Base-by-base conservation (phyloP, 1,140 invertebrate genomes). In the Parapsyche elsis region DNA sequence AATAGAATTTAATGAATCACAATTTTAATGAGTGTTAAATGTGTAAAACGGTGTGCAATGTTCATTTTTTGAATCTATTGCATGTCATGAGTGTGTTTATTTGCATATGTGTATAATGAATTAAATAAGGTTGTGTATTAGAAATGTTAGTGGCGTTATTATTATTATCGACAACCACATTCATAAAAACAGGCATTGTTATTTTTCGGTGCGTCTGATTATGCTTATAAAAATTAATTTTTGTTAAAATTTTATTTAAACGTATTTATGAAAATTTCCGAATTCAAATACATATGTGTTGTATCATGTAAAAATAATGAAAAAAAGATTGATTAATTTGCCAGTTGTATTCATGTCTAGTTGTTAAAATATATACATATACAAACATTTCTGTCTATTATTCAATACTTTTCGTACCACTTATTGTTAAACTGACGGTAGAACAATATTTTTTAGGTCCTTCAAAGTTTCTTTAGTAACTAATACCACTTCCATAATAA, bases 271-370 rank as follows among this genome's bases (percentile, higher is more conserved):
- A 19, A 79, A 23, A 74, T 79, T 30, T 5, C 12, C 23, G 53
- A 77, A 57, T 46, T 73, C 21, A 57, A 67, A 1, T 75, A n/a
- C n/a, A n/a, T n/a, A 49, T 57, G 24, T 45, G 30, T 79, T 83
- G 81, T 83, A 83, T 83, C 80, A 83, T 75, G 21, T 79, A 75
- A 75, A 77, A 78, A 81, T 19, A 53, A 53, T 19, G 19, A 19
- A 38, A 38, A 38, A 38, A 26, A 70, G 81, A 70, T 30, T 46
- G 49, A 53, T 79, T 83, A 7, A 71, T 83, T 83, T 83, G 79
- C 81, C 73, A 82, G 76, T 80, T 82, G 76, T 82, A 80, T 74
- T 80, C 76, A 78, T 81, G 81, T 81, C 74, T 80, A 82, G 81
- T 26, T 78, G 46, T 80, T 79, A 79, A 82, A 83, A 80, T 80